Percentiles rank a stretch among this genome's conserved stretches.
phyloP scores from a whole-genome alignment of 2,113 vertebrate genomes.

The Tupaia tana region DNA sequence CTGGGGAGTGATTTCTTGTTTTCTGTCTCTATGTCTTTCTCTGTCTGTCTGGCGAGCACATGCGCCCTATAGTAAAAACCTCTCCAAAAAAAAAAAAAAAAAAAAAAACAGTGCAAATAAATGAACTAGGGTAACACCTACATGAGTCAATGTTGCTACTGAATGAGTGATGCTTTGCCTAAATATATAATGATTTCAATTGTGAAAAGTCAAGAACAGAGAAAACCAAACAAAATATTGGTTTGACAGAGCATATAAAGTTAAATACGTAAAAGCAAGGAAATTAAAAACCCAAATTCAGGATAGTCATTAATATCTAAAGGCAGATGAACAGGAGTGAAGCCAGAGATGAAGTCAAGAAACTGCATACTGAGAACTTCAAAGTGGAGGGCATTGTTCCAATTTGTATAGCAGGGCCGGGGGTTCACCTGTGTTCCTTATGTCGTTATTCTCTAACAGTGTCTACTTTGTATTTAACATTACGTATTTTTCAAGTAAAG shows the following conservation, averaged over 20 bases:
- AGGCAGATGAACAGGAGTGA: not conserved
- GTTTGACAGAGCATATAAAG: not conserved
- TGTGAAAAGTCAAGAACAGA: not conserved
- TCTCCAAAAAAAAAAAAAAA: too few species aligned
- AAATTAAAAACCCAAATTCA: not conserved
- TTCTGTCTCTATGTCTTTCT: too few species aligned
- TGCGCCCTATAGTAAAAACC: too few species aligned
- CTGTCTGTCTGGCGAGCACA: too few species aligned
- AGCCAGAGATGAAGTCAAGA: too few species aligned
- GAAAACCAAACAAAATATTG: constrained; percentile 41
- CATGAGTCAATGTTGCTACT: not conserved
- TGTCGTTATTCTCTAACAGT: not conserved
- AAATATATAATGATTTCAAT: not conserved
- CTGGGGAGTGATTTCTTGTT: too few species aligned
- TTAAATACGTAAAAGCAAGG: constrained; percentile 2
- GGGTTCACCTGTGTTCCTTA: not conserved
- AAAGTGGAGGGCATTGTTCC: not conserved
- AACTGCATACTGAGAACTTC: not conserved
- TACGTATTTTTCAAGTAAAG: not conserved
- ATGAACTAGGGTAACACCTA: not conserved
- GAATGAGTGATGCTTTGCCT: not conserved
- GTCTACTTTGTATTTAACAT: constrained; percentile 14
- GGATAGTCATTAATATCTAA: not conserved
- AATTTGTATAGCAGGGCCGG: not conserved
- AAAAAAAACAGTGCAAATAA: not conserved